Evolutionary conservation across 2,888 invertebrate genomes (phyloP), one percentile per base, ranked within the genome.

Genomic region (Eilema depressum): DNA sequence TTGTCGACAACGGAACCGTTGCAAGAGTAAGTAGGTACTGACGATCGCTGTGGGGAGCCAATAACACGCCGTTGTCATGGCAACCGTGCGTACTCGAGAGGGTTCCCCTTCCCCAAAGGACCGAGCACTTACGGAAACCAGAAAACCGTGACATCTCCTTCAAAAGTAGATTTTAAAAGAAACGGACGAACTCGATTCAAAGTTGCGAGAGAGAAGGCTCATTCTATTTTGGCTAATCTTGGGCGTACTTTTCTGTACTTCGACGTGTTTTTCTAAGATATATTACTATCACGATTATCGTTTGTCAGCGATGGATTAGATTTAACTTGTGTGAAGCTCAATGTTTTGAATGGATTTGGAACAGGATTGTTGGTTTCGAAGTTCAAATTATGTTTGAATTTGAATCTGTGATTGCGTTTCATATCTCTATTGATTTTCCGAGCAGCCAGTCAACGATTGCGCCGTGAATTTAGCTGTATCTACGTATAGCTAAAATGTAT

Each of bases 11-110:
- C 76, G 80, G 77, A 82, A 79, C 78, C 75, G 70, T 82, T 81
- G 78, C 79, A 82, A 82, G 76, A 78, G 75, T 81, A 82, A 82
- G 81, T 79, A 82, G 75, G 76, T 68, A 76, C 71, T 75, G 81
- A 88, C 85, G 86, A 87, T 87, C 87, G 86, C 91, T 86, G 91
- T 88, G 88, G 93, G 93, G 94, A 92, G 93, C 91, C 92, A 93
- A 93, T 91, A 94, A 90, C 91, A 94, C 87, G 89, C 89, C 79
- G 95, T 95, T 87, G 87, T 81, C 89, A 93, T 94, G 89, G 86
- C 86, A 89, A 95, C 94, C 72, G 83, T 84, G 84, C 88, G 85
- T 85, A 84, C 85, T 84, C 83, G 80, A 86, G 88, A 91, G 90
- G 93, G 93, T 89, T 86, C 87, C 89, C 89, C 88, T 86, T 88